Percentiles rank a stretch among this genome's conserved stretches.
phyloP scores from a whole-genome alignment of 2,113 vertebrate species.

The Petroica traversi region DNA sequence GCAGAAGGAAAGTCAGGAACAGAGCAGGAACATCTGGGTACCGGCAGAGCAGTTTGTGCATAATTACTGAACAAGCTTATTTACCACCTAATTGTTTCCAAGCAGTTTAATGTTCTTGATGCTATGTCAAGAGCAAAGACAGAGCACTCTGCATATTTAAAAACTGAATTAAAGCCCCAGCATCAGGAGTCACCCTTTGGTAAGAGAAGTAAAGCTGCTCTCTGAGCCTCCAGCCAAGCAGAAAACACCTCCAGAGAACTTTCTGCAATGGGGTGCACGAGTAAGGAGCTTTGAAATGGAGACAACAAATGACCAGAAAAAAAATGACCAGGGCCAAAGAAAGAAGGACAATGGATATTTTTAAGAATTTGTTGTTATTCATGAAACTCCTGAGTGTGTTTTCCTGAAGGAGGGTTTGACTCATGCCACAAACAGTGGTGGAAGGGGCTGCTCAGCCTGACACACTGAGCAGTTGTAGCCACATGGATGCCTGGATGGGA shows the following conservation, averaged over 20 bases:
- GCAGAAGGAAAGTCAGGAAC: background rate
- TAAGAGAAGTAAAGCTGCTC: accelerated
- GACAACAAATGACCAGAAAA: no score
- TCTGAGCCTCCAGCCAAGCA: background rate
- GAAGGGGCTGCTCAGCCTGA: background rate
- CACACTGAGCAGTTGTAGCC: accelerated
- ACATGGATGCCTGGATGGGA: background rate
- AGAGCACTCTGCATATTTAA: background rate
- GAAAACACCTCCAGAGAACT: background rate
- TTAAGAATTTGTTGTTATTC: background rate
- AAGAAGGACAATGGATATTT: no score
- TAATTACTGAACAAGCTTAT: background rate
- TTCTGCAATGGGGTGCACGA: background rate
- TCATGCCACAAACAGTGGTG: background rate
- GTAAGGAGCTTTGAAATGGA: background rate
- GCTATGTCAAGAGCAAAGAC: background rate
- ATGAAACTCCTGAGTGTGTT: background rate
- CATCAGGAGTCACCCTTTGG: accelerated
- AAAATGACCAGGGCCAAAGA: no score
- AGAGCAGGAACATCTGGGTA: background rate
- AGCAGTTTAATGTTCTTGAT: background rate
- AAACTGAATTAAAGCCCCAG: background rate
- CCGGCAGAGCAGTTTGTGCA: background rate
- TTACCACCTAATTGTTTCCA: background rate
- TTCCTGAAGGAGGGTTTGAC: background rate